Evolutionary conservation across 2,888 invertebrate species (phyloP), one percentile per base, ranked within the genome.

Genomic region (Leptodirus hochenwartii): DNA sequence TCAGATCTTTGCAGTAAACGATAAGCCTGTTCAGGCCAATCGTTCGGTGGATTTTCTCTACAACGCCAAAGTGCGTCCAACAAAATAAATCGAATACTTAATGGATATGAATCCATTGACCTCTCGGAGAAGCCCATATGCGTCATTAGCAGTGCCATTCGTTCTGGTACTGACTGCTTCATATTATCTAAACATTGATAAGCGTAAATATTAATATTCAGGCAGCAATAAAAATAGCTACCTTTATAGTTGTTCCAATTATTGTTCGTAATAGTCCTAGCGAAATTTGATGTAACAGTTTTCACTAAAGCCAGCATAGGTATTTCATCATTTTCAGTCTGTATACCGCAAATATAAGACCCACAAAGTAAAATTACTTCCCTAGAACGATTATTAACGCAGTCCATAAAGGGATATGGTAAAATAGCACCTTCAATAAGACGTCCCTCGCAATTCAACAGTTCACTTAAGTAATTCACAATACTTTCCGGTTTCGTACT

Each of bases 11-110:
- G 73, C 22, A 80, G 63, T 17, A 84, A 59, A 32, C 64, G 62
- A 51, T 79, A 82, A 0, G 75, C 74, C 14, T 65, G 62, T 13
- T 64, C 58, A 0, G 76, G 68, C 78, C 81, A 81, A 49, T 69
- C 69, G 16, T 69, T 60, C 1, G 77, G 76, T 1, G 82, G 81
- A 33, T 65, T 61, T 42, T 67, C 64, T 43, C 80, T 64, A 41
- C 78, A 75, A 39, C 65, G 58, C 51, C 75, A 70, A 37, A 81
- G 65, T 10, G 71, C 65, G 48, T 77, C 69, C 37, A 70, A 62
- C 1, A 80, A 54, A 10, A 77, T 61, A 2, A 79, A 56, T 5
- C 69, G 62, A n/a, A 82, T 55, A 1, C 77, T 78, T 0, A 71
- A 64, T 0, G 82, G 80, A 14, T 81, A 56, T 31, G 62, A 67